Evolutionary conservation across 2,888 invertebrate species (phyloP).

Genomic region (Leptinotarsa juncta): DNA sequence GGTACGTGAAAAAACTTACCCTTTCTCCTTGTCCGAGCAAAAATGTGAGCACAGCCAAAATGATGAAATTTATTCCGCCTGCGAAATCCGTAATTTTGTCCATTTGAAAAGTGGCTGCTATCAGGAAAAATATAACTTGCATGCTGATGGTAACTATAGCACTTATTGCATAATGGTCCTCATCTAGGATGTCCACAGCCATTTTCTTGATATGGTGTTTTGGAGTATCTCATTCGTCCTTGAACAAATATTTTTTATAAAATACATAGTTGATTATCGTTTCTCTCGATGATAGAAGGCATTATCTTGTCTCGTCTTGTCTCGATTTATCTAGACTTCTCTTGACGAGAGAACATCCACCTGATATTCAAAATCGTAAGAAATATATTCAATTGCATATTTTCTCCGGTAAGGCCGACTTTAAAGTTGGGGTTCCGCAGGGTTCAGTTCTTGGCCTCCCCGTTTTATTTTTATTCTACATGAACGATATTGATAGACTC

Average conservation of each 20-base stretch:
- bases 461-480: too few species aligned
- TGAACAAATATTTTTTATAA: constrained; percentile 22
- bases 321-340: too few species aligned
- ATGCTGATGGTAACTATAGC: constrained; percentile 86
- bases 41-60: constrained; percentile 88
- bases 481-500: too few species aligned
- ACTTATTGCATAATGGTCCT: constrained; percentile 87
- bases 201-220: constrained; percentile 62
- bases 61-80: constrained; percentile 92
- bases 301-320: too few species aligned
- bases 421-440: too few species aligned
- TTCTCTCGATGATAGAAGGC: too few species aligned
- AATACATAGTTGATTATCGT: too few species aligned
- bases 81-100: constrained; percentile 95
- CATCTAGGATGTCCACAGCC: constrained; percentile 81
- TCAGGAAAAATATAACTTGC: constrained; percentile 89
- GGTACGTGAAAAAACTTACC: constrained; percentile 61
- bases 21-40: constrained; percentile 85
- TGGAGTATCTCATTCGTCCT: constrained; percentile 36
- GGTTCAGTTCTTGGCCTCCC: too few species aligned
- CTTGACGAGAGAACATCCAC: too few species aligned
- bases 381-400: too few species aligned
- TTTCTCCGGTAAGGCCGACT: too few species aligned
- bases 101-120: constrained; percentile 87
- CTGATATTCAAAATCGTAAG: too few species aligned